Evolutionary conservation across 2,888 invertebrate species (phyloP).

Genomic region (Agrochola lota): DNA sequence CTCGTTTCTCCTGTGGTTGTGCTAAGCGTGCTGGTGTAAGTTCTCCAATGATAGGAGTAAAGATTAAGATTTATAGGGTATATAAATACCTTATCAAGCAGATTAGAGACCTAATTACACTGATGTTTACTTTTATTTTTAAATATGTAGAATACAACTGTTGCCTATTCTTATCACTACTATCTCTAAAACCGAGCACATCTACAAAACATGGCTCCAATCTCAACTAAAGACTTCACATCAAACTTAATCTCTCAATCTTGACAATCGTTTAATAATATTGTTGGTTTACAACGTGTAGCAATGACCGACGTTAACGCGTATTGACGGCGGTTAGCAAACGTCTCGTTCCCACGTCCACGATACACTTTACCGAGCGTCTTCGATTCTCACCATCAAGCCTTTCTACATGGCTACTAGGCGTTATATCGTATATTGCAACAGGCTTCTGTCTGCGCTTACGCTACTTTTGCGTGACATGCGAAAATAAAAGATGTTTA

Average conservation of each 20-base stretch:
- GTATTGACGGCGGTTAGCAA: constrained; percentile 39
- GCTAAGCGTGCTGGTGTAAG: not conserved
- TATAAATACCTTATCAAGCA: not conserved
- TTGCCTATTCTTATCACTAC: not conserved
- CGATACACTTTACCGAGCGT: constrained; percentile 41
- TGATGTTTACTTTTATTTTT: not conserved
- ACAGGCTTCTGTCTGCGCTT: constrained; percentile 25
- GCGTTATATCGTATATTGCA: constrained; percentile 35
- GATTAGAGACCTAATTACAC: not conserved
- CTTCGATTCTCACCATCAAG: constrained; percentile 58
- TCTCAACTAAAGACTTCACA: not conserved
- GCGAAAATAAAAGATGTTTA: constrained; percentile 54
- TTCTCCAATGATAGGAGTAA: not conserved
- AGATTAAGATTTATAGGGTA: not conserved
- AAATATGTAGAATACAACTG: not conserved
- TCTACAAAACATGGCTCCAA: not conserved
- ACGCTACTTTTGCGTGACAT: constrained; percentile 23
- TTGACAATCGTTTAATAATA: constrained; percentile 22
- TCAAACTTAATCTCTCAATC: not conserved
- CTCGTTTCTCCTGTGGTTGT: too few species aligned
- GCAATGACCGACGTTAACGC: constrained; percentile 18
- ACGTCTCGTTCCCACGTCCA: constrained; percentile 56
- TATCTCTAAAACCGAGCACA: not conserved
- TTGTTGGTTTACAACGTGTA: constrained; percentile 18
- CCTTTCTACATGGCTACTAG: constrained; percentile 16